Evolutionary conservation across 2,888 invertebrate species (phyloP).

Genomic region (Drosophila mercatorum): DNA sequence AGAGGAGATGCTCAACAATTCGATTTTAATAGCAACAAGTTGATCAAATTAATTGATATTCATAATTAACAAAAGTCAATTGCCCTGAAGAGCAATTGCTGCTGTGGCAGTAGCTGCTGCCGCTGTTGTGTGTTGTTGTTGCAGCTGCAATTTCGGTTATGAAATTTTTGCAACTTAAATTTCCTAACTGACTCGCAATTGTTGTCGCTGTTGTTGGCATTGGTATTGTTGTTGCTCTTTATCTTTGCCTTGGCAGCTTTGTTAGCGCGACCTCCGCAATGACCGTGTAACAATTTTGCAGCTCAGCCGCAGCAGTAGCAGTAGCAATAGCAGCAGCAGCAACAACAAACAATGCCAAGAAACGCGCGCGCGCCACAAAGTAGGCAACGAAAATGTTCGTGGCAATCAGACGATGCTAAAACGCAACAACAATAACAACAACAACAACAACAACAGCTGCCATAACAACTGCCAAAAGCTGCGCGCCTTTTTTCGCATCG

Average conservation of each 20-base stretch:
- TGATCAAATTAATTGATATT: constrained; percentile 43
- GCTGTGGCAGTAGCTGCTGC: not conserved
- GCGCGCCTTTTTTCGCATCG: constrained; percentile 53
- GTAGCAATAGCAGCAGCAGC: constrained; percentile 22
- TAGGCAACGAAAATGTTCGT: constrained; percentile 52
- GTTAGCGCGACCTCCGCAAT: constrained; percentile 76
- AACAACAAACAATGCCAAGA: constrained; percentile 52
- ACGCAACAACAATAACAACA: constrained; percentile 33
- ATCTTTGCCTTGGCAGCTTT: constrained; percentile 64
- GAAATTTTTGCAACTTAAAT: constrained; percentile 41
- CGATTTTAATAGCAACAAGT: constrained; percentile 59
- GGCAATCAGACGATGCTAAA: constrained; percentile 54
- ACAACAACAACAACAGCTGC: constrained; percentile 18
- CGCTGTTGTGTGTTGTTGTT: not conserved
- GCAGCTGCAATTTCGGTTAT: constrained; percentile 30
- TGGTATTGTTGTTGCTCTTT: constrained; percentile 27
- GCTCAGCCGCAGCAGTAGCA: constrained; percentile 34
- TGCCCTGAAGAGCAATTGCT: not conserved
- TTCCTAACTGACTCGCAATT: constrained; percentile 45
- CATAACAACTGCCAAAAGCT: constrained; percentile 34
- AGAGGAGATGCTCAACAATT: not conserved
- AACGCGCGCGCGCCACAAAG: constrained; percentile 71
- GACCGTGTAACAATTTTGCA: constrained; percentile 79
- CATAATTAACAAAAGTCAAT: constrained; percentile 22
- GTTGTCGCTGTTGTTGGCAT: constrained; percentile 12